These are phyloP conservation scores for Chaitophorus viminalis DNA, from an alignment of 2,888 invertebrate species.

Conservation along the genomic window DNA sequence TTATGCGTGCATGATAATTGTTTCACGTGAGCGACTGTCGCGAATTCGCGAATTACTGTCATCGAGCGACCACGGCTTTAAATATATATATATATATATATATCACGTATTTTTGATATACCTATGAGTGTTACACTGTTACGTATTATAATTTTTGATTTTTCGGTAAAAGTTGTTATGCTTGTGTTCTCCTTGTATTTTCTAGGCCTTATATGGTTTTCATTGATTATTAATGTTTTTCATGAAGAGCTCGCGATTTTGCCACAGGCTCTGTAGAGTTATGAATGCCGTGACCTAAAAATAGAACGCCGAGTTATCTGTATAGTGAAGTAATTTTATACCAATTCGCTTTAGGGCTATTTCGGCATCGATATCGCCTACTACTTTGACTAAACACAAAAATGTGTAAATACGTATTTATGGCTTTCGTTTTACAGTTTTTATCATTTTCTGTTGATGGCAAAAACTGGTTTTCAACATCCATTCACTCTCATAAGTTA, in stretches of 20 bases:
- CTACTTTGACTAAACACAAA: constrained; percentile 17
- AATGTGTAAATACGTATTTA: constrained; percentile 28
- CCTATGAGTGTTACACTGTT: neutral
- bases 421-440: neutral
- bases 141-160: neutral
- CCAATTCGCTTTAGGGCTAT: constrained; percentile 26
- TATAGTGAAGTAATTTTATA: constrained; percentile 36
- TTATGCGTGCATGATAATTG: too few relatives aligned
- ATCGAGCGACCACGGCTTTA: too few relatives aligned
- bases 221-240: constrained; percentile 21
- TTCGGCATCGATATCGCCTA: constrained; percentile 18
- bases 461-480: constrained; percentile 43
- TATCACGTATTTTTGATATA: neutral
- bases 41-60: too few relatives aligned
- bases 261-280: constrained; percentile 9
- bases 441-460: constrained; percentile 16
- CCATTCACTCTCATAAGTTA: constrained; percentile 13
- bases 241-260: neutral
- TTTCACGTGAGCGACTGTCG: too few relatives aligned
- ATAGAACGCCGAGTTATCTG: constrained; percentile 7
- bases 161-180: constrained; percentile 36
- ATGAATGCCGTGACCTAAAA: constrained; percentile 48
- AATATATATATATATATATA: too few relatives aligned
- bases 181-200: neutral
- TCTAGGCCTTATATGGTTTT: neutral